Conservation (phyloP, 2,888 invertebrate genomes). For the Amphipyra tragopoginis region DNA sequence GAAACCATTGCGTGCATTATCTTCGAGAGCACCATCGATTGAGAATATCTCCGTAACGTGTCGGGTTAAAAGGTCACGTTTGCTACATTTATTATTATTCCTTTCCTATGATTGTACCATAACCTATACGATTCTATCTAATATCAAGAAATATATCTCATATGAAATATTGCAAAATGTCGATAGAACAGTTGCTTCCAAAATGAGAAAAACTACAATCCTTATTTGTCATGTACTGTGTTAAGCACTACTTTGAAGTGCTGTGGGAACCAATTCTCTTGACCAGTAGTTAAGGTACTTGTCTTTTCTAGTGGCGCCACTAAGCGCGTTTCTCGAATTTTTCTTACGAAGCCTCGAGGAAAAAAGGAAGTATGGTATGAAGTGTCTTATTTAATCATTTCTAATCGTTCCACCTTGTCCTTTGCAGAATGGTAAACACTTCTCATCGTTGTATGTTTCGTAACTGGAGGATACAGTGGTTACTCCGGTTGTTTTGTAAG, state of each 20-base stretch:
- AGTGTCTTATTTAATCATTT: constrained; percentile 33
- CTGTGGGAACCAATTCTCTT: constrained; percentile 48
- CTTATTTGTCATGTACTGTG: constrained; percentile 20
- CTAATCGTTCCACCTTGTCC: constrained; percentile 14
- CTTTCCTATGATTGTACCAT: constrained; percentile 23
- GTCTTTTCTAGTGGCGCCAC: constrained; percentile 36
- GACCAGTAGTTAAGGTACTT: constrained; percentile 44
- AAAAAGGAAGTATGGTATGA: constrained; percentile 19
- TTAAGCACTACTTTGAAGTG: constrained; percentile 33
- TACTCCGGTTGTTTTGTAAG: background rate
- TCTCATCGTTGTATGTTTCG: constrained; percentile 10
- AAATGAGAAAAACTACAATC: constrained; percentile 31
- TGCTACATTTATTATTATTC: constrained; percentile 38
- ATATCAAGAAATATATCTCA: background rate
- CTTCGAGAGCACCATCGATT: constrained; percentile 59
- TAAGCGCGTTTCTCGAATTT: constrained; percentile 31
- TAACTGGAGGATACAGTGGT: constrained; percentile 5
- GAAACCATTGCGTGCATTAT: constrained; percentile 57
- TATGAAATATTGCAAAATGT: constrained; percentile 15
- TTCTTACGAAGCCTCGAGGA: constrained; percentile 23
- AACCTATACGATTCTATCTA: constrained; percentile 16
- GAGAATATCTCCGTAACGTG: constrained; percentile 65
- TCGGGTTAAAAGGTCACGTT: constrained; percentile 67
- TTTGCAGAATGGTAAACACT: constrained; percentile 19
- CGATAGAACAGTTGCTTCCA: constrained; percentile 4